Evolutionary conservation across 2,888 invertebrate species (phyloP).

Genomic region (Caradrina kadenii): DNA sequence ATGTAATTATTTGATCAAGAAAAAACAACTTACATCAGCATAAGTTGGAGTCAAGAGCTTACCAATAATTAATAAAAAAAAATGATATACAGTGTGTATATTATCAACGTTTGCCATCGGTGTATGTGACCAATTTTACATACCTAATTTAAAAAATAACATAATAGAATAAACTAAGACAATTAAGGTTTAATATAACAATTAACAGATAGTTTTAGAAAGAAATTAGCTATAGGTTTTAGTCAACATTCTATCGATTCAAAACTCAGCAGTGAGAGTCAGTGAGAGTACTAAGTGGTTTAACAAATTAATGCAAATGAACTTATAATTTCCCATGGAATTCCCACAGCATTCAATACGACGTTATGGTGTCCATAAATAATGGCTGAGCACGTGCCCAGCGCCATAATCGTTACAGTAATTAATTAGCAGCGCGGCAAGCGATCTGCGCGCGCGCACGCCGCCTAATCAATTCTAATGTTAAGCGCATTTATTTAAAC

Average conservation of each 20-base stretch:
- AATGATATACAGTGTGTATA: too few relatives aligned
- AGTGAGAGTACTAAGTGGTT: slow-evolving; percentile 5
- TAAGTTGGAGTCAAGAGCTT: too few relatives aligned
- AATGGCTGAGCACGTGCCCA: slow-evolving; percentile 61
- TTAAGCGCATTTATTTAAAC: slow-evolving; percentile 67
- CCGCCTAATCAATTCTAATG: slow-evolving; percentile 79
- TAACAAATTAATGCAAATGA: slow-evolving; percentile 15
- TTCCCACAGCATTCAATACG: slow-evolving; percentile 50
- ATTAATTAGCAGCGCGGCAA: slow-evolving; percentile 76
- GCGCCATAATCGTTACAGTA: slow-evolving; percentile 73
- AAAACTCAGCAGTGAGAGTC: background rate
- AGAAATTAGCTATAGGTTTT: too few relatives aligned
- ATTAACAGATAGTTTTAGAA: too few relatives aligned
- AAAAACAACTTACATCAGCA: too few relatives aligned
- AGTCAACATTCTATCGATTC: background rate
- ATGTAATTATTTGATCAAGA: too few relatives aligned
- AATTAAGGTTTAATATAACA: too few relatives aligned
- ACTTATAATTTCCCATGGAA: slow-evolving; percentile 9
- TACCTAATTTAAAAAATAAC: too few relatives aligned
- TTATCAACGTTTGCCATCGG: too few relatives aligned
- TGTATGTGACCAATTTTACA: too few relatives aligned
- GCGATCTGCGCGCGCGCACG: slow-evolving; percentile 73
- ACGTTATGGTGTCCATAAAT: slow-evolving; percentile 56
- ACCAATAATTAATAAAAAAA: too few relatives aligned
- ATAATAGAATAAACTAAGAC: too few relatives aligned